Evolutionary conservation across 2,888 invertebrate species (phyloP), one percentile per base, ranked within the genome.

Genomic region (Exephanes ischioxanthus): DNA sequence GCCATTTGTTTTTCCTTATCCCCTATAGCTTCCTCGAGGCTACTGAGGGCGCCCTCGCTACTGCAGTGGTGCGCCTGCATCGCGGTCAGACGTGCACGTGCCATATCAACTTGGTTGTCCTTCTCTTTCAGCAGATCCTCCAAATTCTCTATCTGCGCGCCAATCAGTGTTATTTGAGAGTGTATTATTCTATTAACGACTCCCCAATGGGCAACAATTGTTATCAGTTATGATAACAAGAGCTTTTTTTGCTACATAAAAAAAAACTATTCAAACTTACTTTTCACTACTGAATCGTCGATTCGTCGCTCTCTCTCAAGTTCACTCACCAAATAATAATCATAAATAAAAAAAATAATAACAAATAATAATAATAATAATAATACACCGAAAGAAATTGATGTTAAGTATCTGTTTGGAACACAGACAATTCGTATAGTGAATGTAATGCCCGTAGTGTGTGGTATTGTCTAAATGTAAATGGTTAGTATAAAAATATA

Each of bases 1-100:
- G 97, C 97, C 95, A 99, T 99, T 95, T 99, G 99, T 94, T 98
- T 98, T 92, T 99, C 99, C 95, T 99, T 99, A 93, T 99, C 99
- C 72, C 97, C 97, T 90, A 99, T 98, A 16, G 98, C 98, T 95
- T 99, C 99, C 95, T 99, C 99, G 61, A 99, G 95, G 87, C 98
- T 97, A 75, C 98, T 97, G 77, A 99, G 95, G 2, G 99, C 98
- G 75, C 98, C 98, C 95, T 99, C 99, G 11, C 98, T 98, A 86
- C 98, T 97, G 94, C 98, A 98, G 93, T 98, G 98, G 92, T 99
- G 98, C 19, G 98, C 98, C 95, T 98, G 98, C 97, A 99, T 98
- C 83, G 98, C 98, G 70, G 98, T 97, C 72, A 98, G 94, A 89
- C 98, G 96, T 48, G 98, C 98, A 88, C 98, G 95, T 1, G 98